Percentiles rank a stretch among this genome's conserved stretches.
Evolutionary conservation across 2,888 invertebrate genomes (phyloP).

Genomic region (Pterostichus madidus): DNA sequence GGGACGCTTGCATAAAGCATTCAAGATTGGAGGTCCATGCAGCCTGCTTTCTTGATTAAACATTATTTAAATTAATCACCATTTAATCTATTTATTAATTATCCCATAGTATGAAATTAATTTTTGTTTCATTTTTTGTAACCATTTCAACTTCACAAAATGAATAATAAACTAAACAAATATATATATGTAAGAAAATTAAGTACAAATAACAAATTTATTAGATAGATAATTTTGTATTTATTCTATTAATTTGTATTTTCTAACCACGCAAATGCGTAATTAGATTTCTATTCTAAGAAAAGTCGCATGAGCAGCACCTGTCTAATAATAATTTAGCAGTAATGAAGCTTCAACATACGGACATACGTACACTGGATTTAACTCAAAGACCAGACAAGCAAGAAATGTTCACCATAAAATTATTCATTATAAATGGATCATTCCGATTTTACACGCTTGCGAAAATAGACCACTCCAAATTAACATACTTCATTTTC

Average conservation of each 20-base stretch:
- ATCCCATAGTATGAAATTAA: background rate
- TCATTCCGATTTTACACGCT: constrained; percentile 30
- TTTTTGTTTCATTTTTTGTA: background rate
- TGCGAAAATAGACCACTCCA: background rate
- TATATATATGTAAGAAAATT: too few relatives aligned
- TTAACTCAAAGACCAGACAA: constrained; percentile 51
- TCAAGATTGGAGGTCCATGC: background rate
- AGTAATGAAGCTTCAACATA: constrained; percentile 15
- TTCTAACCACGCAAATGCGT: background rate
- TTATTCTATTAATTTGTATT: constrained; percentile 30
- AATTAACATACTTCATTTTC: background rate
- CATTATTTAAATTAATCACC: constrained; percentile 31
- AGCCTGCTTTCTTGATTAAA: constrained; percentile 28
- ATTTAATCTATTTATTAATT: constrained; percentile 21
- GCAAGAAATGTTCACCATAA: constrained; percentile 23
- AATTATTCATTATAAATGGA: constrained; percentile 29
- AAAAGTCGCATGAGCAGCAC: constrained; percentile 35
- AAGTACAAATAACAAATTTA: too few relatives aligned
- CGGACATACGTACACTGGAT: constrained; percentile 10
- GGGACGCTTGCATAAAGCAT: background rate
- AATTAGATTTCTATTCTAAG: constrained; percentile 53
- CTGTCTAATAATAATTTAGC: constrained; percentile 62
- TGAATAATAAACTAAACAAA: too few relatives aligned
- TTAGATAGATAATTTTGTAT: too few relatives aligned
- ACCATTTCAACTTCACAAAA: background rate